Percentiles rank a stretch among this genome's conserved stretches.
Evolutionary conservation across 1,140 invertebrate species (phyloP).

Genomic region (Lepidurus couesii): DNA sequence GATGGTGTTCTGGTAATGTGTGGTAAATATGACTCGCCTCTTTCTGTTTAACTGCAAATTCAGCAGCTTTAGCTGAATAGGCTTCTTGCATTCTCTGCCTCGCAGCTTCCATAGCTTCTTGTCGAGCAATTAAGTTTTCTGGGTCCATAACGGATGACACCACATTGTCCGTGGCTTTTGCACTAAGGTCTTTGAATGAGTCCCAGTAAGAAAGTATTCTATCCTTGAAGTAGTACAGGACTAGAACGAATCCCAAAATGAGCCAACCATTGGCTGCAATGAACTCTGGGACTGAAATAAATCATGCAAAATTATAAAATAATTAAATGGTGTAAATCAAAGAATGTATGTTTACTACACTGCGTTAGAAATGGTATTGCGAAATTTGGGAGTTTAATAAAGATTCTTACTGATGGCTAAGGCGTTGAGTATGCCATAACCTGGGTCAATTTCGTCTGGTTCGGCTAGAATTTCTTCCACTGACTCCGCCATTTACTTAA

Average conservation of each 20-base stretch:
- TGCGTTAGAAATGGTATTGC: too few species aligned
- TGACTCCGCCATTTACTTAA: neutral
- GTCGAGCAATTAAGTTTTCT: slow-evolving; percentile 24
- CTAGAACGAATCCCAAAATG: neutral
- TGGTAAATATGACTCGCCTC: neutral
- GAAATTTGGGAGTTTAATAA: too few species aligned
- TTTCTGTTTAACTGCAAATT: slow-evolving; percentile 24
- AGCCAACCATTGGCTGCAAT: neutral
- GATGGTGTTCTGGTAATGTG: neutral
- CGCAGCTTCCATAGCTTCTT: slow-evolving; percentile 27
- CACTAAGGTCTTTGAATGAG: too few species aligned
- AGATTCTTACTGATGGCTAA: neutral
- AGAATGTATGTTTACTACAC: too few species aligned
- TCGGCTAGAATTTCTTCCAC: neutral
- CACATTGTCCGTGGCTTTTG: too few species aligned
- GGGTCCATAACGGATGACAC: neutral
- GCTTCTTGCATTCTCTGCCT: slow-evolving; percentile 29
- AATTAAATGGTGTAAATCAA: too few species aligned
- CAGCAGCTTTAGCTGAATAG: slow-evolving; percentile 24
- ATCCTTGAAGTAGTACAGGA: neutral
- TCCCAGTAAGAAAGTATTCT: neutral
- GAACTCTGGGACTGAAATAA: neutral
- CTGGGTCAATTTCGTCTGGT: neutral
- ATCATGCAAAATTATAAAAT: neutral
- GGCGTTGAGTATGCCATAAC: neutral